Evolutionary conservation across 2,888 invertebrate species (phyloP).

Genomic region (Metellina segmentata): DNA sequence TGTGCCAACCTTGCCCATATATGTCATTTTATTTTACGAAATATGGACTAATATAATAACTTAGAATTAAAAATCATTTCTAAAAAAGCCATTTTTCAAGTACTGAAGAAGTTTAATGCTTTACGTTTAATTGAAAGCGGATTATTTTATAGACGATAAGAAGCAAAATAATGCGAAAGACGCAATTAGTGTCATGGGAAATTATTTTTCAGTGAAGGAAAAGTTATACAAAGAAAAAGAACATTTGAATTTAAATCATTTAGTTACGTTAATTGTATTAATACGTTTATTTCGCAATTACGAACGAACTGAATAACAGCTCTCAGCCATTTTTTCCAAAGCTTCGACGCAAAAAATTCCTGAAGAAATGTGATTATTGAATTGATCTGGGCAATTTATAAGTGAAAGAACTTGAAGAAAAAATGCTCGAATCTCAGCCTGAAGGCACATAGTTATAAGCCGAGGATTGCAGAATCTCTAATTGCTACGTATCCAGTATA

Average conservation of each 20-base stretch:
- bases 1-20: too few species aligned
- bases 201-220: too few species aligned
- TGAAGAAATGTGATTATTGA: conserved; percentile 19
- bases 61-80: too few species aligned
- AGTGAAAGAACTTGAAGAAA: background rate
- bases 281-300: background rate
- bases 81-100: too few species aligned
- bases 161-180: too few species aligned
- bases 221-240: too few species aligned
- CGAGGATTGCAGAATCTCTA: background rate
- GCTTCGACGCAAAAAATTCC: background rate
- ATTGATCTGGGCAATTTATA: conserved; percentile 22
- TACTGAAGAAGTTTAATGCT: too few species aligned
- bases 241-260: background rate
- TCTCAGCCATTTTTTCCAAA: background rate
- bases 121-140: too few species aligned
- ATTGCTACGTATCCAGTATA: conserved; percentile 13
- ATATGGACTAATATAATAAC: too few species aligned
- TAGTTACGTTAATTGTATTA: background rate
- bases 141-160: too few species aligned
- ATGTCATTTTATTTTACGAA: too few species aligned
- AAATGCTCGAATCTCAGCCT: conserved; percentile 8
- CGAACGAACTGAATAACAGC: background rate
- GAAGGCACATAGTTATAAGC: background rate
- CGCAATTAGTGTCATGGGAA: too few species aligned